Evolutionary conservation across 1,140 invertebrate species (phyloP), one percentile per base, ranked within the genome.

Genomic region (Psix sp.): DNA sequence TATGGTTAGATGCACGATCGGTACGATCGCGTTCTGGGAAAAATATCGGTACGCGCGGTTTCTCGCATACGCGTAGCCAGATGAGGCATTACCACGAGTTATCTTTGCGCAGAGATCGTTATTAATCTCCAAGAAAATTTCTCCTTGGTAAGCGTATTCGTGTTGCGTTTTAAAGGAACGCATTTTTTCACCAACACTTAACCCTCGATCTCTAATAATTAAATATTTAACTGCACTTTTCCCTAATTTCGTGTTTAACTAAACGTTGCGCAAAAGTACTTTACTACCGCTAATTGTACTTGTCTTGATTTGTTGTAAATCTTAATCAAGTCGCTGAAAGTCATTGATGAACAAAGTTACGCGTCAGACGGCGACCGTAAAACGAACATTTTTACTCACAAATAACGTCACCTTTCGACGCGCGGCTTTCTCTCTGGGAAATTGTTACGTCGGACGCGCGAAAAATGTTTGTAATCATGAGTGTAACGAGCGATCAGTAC

Each of bases 1-100:
- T 20, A 21, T 35, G 43, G 56, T 21, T 26, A 52, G 51, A 56
- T 63, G 57, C 49, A 71, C 59, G 59, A 65, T 72, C 46, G 45
- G 59, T 26, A 42, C 31, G 68, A 65, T 65, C 60, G 59, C 40
- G 42, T 65, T 72, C 68, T 21, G 7, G 43, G 68, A 72, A 72
- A 59, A 46, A 56, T 57, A 57, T 57, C 56, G 51, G 14, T 38
- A 26, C 36, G 31, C 31, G 4, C 21, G 21, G 26, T 29, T 29
- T 31, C 45, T 42, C 15, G 29, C 49, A 46, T 36, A 56, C 49
- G 49, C 46, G 56, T 21, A 45, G 38, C 15, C 38, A 54, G 43
- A 48, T 52, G 65, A 70, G 40, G 65, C 14, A 70, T 60, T 59
- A 45, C 38, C 65, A 51, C 38, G 38, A n/a, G n/a, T n/a, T n/a